Evolutionary conservation across 2,888 invertebrate genomes (phyloP).

Genomic region (Archips crataeganus): DNA sequence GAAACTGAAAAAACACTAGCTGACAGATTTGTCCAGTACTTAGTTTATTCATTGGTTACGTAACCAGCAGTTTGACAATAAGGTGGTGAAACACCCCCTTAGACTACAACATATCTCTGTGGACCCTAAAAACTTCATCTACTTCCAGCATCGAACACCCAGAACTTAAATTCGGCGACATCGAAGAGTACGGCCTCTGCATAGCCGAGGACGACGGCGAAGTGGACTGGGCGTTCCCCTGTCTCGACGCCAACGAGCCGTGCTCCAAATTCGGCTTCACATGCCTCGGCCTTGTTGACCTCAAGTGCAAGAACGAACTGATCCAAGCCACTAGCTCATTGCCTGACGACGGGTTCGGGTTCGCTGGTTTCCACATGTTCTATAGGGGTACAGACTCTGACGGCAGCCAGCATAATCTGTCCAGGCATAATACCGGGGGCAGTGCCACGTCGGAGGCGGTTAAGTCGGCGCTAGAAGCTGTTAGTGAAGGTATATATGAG

Average conservation of each 20-base stretch:
- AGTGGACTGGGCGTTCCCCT: conserved; percentile 96
- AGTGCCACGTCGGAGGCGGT: conserved; percentile 80
- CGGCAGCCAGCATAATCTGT: conserved; percentile 70
- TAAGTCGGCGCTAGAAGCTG: conserved; percentile 74
- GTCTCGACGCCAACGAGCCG: conserved; percentile 94
- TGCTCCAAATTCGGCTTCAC: conserved; percentile 97
- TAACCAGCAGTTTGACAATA: no score
- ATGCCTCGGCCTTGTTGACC: conserved; percentile 94
- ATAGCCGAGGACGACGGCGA: conserved; percentile 99
- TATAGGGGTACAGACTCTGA: conserved; percentile 69
- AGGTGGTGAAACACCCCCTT: no score
- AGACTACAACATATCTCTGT: no score
- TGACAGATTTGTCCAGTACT: no score
- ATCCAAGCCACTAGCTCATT: conserved; percentile 66
- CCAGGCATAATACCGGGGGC: conserved; percentile 74
- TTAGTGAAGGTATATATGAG: conserved; percentile 70
- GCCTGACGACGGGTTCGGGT: conserved; percentile 63
- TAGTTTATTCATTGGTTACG: no score
- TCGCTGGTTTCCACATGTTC: conserved; percentile 68
- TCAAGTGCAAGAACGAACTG: conserved; percentile 75
- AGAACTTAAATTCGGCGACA: conserved; percentile 87
- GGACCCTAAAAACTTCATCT: not conserved
- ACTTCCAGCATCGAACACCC: conserved; percentile 87
- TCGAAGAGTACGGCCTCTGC: conserved; percentile 93
- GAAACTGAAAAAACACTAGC: no score